Evolutionary conservation across 1,140 invertebrate genomes (phyloP).

Genomic region (Phortica variegata): DNA sequence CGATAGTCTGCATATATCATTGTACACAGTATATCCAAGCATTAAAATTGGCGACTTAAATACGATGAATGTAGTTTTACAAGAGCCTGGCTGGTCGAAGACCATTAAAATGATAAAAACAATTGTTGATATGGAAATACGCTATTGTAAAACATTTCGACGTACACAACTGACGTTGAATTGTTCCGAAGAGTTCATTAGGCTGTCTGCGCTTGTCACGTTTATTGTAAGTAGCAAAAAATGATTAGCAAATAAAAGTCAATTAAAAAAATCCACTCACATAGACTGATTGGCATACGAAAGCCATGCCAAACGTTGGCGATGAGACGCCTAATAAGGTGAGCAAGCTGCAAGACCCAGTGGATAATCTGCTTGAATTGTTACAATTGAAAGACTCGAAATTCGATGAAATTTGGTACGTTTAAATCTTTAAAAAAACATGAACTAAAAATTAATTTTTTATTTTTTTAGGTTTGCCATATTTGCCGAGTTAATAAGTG

Average conservation of each 20-base stretch:
- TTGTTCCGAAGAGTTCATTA: slow-evolving; percentile 30
- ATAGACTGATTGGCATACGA: slow-evolving; percentile 32
- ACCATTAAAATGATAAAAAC: slow-evolving; percentile 32
- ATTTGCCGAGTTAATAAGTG: slow-evolving; percentile 29
- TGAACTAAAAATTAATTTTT: background rate
- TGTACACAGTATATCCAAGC: slow-evolving; percentile 34
- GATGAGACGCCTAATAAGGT: slow-evolving; percentile 26
- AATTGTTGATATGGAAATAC: slow-evolving; percentile 38
- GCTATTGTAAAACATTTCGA: slow-evolving; percentile 20
- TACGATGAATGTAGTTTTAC: slow-evolving; percentile 26
- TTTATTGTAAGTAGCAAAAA: slow-evolving; percentile 29
- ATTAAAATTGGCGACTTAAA: slow-evolving; percentile 23
- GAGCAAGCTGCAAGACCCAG: slow-evolving; percentile 14
- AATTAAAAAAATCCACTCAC: background rate
- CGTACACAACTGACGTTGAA: slow-evolving; percentile 17
- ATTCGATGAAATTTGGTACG: slow-evolving; percentile 40
- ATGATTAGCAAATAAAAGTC: background rate
- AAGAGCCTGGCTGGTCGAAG: slow-evolving; percentile 30
- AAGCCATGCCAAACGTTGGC: background rate
- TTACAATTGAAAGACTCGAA: slow-evolving; percentile 25
- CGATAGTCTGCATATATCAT: slow-evolving; percentile 22
- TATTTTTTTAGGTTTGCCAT: slow-evolving; percentile 30
- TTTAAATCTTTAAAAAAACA: background rate
- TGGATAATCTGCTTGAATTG: slow-evolving; percentile 28
- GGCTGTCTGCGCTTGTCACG: slow-evolving; percentile 35